Evolutionary conservation across 2,113 vertebrate genomes (phyloP), one percentile per base, ranked within the genome.

Genomic region (Lepus americanus): DNA sequence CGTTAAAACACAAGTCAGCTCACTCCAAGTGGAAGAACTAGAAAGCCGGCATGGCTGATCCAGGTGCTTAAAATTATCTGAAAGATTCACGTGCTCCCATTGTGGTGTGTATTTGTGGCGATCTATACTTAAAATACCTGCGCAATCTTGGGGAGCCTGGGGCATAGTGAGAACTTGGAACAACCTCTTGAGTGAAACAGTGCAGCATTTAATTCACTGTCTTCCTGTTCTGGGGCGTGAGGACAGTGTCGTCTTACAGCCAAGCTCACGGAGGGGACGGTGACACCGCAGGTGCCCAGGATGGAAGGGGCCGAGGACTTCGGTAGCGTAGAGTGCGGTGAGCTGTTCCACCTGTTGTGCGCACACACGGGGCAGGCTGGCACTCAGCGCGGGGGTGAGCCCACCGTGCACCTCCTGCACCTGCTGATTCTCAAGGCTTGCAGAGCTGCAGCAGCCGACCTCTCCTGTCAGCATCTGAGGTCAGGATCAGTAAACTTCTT

Each of bases 101-200:
- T 88, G 44, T 61, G 11, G 55, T 94, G 92, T 96, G 94, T 95
- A 94, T 96, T 94, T 95, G 73, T 89, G 53, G 91, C 10, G 0
- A 55, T 90, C 95, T 97, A 97, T 97, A 97, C 97, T 97, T 92
- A 95, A 95, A 81, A 59, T 76, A 69, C 91, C 92, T 95, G 80
- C 84, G 91, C 97, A 95, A 96, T 84, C 69, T 63, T 63, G 64
- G 87, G 85, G 61, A 80, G 69, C 87, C 94, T 39, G 61, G 59
- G 92, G 92, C 86, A 74, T 96, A 95, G 94, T 83, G 94, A 90
- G 81, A 66, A 89, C 90, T 90, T 79, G 76, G 88, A 90, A 89
- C 92, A 96, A 67, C 88, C 90, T 97, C 90, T 89, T 95, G 94
- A 95, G 94, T 97, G 96, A 97, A 92, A 86, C 82, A 83, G 73